phyloP scores from a whole-genome alignment of 2,113 vertebrate species.

The Eptesicus fuscus region DNA sequence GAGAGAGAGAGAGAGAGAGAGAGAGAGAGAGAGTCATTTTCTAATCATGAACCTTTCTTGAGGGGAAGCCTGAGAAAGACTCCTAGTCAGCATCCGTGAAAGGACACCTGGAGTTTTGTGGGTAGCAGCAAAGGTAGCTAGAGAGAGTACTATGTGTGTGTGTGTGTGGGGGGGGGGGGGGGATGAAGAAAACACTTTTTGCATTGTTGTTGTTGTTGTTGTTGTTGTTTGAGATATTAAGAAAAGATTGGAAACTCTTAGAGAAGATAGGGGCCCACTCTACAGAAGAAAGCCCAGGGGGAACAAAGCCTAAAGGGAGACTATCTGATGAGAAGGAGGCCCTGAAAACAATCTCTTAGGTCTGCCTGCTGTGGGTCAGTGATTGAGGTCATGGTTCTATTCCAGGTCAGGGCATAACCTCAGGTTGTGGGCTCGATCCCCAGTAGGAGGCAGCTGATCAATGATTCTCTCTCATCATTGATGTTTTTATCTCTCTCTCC shows the following conservation, averaged over 20 bases:
- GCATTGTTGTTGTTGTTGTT: neutral
- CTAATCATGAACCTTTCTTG: neutral
- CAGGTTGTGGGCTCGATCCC: no score
- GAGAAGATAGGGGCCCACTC: neutral
- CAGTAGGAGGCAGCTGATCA: no score
- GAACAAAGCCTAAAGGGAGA: neutral
- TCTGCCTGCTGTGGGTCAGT: no score
- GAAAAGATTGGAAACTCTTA: neutral
- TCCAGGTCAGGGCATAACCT: no score
- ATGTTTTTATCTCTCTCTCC: no score
- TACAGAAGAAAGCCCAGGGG: neutral
- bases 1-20: neutral
- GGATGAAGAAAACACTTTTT: neutral
- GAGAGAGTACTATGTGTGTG: neutral
- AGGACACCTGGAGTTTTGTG: neutral
- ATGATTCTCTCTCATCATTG: no score
- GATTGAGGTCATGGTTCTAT: no score
- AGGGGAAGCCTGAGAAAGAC: neutral
- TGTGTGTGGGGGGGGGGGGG: no score
- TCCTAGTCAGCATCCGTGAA: neutral
- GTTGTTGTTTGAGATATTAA: neutral
- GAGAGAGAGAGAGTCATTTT: neutral
- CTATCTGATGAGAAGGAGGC: neutral
- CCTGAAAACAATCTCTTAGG: neutral
- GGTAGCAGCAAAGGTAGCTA: neutral